phyloP scores from a whole-genome alignment of 2,888 invertebrate genomes.

The Eurois occulta region DNA sequence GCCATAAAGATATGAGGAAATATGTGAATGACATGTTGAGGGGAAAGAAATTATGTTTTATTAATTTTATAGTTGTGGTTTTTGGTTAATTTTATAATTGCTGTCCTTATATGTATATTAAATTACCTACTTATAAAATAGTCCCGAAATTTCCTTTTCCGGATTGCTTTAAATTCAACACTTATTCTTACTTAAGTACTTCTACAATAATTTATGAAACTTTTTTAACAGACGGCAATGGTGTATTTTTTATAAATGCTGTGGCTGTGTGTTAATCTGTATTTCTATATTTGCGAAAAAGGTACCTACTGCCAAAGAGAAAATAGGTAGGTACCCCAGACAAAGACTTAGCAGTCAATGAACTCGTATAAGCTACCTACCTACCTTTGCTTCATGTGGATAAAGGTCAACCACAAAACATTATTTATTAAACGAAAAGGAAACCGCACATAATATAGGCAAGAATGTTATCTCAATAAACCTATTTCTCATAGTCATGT shows the following conservation, averaged over 20 bases:
- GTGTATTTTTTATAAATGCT: neutral
- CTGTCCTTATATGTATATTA: neutral
- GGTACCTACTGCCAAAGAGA: neutral
- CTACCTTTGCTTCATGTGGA: constrained; percentile 7
- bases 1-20: constrained; percentile 52
- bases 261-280: neutral
- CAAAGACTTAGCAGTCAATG: constrained; percentile 24
- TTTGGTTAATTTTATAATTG: neutral
- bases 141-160: neutral
- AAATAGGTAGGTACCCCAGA: neutral
- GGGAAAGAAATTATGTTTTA: constrained; percentile 8
- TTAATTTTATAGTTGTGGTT: constrained; percentile 1
- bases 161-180: neutral
- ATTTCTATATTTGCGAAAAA: neutral
- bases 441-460: constrained; percentile 9
- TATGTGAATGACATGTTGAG: constrained; percentile 43
- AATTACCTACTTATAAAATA: neutral
- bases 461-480: constrained; percentile 52
- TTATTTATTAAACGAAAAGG: constrained; percentile 7
- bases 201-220: neutral
- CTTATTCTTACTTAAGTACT: too few species aligned
- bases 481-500: constrained; percentile 63
- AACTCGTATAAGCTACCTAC: constrained; percentile 14
- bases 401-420: constrained; percentile 30
- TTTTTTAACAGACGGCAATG: neutral